Percentiles rank a stretch among this genome's conserved stretches.
These are phyloP conservation scores for Drosophila funebris DNA, from an alignment of 1,140 invertebrate species.

Conservation along the genomic window DNA sequence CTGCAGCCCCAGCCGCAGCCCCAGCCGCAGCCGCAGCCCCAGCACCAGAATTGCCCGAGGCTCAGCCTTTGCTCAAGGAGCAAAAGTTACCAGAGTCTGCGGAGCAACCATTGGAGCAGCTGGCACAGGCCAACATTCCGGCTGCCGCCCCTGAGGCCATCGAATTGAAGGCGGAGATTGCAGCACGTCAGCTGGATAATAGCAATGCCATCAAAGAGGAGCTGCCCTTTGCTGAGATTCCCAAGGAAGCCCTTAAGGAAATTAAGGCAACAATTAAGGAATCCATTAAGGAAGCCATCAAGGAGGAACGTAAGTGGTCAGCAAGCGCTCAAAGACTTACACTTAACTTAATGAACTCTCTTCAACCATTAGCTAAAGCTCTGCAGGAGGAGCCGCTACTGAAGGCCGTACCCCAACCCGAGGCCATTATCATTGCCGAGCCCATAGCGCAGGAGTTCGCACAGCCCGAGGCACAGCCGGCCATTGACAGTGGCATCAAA, in stretches of 20 bases:
- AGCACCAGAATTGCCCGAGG: conserved; percentile 17
- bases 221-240: conserved; percentile 5
- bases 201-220: conserved; percentile 61
- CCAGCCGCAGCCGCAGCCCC: not conserved
- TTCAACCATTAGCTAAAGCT: conserved; percentile 12
- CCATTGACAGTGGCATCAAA: conserved; percentile 36
- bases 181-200: conserved; percentile 63
- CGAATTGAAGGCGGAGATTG: conserved; percentile 57
- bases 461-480: conserved; percentile 38
- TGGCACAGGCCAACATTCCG: conserved; percentile 42
- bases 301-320: conserved; percentile 45
- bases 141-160: conserved; percentile 33
- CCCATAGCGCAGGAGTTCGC: conserved; percentile 29
- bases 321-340: too few relatives aligned
- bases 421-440: conserved; percentile 34
- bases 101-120: conserved; percentile 47
- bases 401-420: conserved; percentile 37
- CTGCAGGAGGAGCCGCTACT: conserved; percentile 24
- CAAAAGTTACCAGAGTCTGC: conserved; percentile 39
- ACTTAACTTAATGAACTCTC: not conserved
- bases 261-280: conserved; percentile 27
- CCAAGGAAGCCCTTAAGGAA: conserved; percentile 12
- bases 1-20: not conserved
- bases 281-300: conserved; percentile 24
- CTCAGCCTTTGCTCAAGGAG: conserved; percentile 57